These are phyloP conservation scores for Mellilla xanthometata DNA, from an alignment of 2,888 invertebrate genomes.

Conservation along the genomic window DNA sequence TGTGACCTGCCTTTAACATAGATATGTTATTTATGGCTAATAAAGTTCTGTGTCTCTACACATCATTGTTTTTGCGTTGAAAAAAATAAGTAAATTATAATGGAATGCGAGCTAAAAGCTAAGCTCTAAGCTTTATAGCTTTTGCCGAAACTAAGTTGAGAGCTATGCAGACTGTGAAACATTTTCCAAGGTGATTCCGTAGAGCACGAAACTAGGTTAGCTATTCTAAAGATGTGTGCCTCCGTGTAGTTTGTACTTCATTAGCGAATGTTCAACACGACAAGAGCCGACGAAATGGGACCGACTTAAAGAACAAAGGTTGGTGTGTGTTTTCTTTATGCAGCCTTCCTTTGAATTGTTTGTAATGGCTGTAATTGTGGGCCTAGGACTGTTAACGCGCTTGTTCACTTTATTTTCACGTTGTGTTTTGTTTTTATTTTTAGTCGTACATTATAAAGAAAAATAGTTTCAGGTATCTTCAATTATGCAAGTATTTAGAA, in stretches of 20 bases:
- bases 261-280: conserved; percentile 18
- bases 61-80: no score
- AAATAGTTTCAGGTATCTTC: no score
- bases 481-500: no score
- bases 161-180: conserved; percentile 1
- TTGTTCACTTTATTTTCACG: background rate
- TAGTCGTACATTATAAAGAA: no score
- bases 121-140: background rate
- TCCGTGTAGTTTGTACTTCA: conserved; percentile 19
- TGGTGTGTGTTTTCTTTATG: conserved; percentile 17
- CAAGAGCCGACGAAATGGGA: conserved; percentile 10
- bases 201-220: conserved; percentile 8
- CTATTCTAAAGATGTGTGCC: conserved; percentile 16
- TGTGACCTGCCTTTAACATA: no score
- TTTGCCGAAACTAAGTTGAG: background rate
- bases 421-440: background rate
- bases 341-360: conserved; percentile 5
- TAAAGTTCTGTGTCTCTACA: no score
- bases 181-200: conserved; percentile 3
- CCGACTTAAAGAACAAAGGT: conserved; percentile 17
- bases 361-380: conserved; percentile 2
- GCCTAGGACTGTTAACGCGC: background rate
- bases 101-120: no score
- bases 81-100: no score
- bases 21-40: no score